Evolutionary conservation across 2,797 vertebrate genomes (phyloP).

Genomic region (Rhincodon typus): DNA sequence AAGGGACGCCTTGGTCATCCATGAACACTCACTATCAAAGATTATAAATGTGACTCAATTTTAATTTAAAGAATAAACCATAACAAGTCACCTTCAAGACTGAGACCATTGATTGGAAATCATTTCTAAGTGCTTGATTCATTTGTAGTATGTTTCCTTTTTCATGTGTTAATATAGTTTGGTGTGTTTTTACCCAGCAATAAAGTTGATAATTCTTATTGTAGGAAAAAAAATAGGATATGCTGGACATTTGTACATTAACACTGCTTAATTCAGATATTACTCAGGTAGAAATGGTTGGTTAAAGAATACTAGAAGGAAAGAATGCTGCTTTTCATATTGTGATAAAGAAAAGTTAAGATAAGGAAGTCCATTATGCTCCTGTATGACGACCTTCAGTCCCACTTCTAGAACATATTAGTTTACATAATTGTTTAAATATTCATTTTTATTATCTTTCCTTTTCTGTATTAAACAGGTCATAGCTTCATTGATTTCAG

Average conservation of each 20-base stretch:
- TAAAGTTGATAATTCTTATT: background rate
- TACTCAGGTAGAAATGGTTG: background rate
- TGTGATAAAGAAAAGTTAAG: background rate
- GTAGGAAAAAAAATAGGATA: background rate
- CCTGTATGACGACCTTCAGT: background rate
- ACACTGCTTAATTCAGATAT: background rate
- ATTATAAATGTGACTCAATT: background rate
- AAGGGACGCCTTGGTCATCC: background rate
- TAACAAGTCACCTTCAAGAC: background rate
- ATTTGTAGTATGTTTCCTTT: background rate
- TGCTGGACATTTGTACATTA: background rate
- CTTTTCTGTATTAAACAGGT: background rate
- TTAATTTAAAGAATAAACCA: constrained; percentile 1
- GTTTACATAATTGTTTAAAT: background rate
- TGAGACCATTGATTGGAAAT: background rate
- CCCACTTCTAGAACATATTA: background rate
- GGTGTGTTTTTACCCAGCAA: background rate
- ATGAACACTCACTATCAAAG: background rate
- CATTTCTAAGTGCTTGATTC: background rate
- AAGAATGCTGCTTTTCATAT: background rate
- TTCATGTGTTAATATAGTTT: background rate
- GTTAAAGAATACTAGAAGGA: background rate
- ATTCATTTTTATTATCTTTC: background rate
- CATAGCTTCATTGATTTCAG: background rate
- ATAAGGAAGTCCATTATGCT: background rate